A percentile compares a stretch with the other conserved stretches of the same genome.
phyloP scores from a whole-genome alignment of 2,113 vertebrate species.

The Scalopus aquaticus region DNA sequence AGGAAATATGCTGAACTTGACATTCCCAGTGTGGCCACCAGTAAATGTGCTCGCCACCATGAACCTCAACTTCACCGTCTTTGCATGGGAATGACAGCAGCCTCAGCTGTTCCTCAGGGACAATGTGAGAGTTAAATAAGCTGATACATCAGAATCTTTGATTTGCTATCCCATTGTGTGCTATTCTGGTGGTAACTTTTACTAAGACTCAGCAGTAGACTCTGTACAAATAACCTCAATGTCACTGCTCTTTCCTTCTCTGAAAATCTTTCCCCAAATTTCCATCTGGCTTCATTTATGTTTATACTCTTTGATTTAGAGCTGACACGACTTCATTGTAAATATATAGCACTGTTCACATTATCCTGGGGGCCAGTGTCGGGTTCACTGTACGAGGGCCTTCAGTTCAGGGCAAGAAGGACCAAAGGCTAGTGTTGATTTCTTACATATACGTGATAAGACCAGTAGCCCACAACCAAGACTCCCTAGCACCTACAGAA shows the following conservation, averaged over 20 bases:
- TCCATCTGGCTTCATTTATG: not conserved
- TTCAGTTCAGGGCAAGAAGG: not conserved
- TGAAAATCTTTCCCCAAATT: not conserved
- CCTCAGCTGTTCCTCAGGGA: not conserved
- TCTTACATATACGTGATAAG: not conserved
- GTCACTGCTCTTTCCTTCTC: not conserved
- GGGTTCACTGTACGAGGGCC: not conserved
- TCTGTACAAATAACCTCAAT: not conserved
- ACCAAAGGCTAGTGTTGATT: not conserved
- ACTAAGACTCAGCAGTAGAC: not conserved
- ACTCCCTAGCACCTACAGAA: rapidly evolving
- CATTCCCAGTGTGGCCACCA: not conserved
- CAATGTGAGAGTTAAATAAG: not conserved
- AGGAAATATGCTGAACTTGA: not conserved
- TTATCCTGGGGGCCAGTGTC: not conserved
- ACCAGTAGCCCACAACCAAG: not conserved
- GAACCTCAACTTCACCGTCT: not conserved
- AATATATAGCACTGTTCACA: not conserved
- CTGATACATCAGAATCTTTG: not conserved
- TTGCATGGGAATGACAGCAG: not conserved
- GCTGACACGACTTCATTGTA: not conserved
- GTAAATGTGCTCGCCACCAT: not conserved
- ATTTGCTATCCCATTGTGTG: not conserved
- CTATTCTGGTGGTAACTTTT: not conserved
- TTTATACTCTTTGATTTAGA: conserved; percentile 40